Conservation (phyloP, 1,140 invertebrate species). For the Drepana arcuata region DNA sequence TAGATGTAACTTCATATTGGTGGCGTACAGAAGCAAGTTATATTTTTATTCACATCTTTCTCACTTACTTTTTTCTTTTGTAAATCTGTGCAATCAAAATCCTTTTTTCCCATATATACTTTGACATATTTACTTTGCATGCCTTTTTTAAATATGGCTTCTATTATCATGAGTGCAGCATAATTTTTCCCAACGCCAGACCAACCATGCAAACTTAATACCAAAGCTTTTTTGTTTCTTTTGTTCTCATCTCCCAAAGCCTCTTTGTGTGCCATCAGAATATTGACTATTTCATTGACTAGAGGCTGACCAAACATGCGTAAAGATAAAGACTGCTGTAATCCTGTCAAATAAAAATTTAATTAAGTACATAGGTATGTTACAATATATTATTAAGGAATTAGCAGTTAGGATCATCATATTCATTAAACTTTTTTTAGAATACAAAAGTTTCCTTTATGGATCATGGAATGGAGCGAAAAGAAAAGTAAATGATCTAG, state of each 20-base stretch:
- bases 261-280: slow-evolving; percentile 68
- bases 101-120: slow-evolving; percentile 83
- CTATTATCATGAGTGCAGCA: slow-evolving; percentile 85
- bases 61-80: slow-evolving; percentile 50
- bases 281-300: slow-evolving; percentile 69
- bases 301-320: slow-evolving; percentile 80
- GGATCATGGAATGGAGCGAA: too few relatives aligned
- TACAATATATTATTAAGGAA: too few relatives aligned
- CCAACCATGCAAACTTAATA: slow-evolving; percentile 85
- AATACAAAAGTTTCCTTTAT: too few relatives aligned
- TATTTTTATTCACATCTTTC: too few relatives aligned
- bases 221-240: slow-evolving; percentile 77
- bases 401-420: too few relatives aligned
- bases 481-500: too few relatives aligned
- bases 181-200: slow-evolving; percentile 91
- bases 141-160: slow-evolving; percentile 82
- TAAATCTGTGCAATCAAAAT: slow-evolving; percentile 76
- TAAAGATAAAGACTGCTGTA: slow-evolving; percentile 38
- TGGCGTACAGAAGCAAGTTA: too few relatives aligned
- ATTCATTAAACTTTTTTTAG: too few relatives aligned
- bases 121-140: slow-evolving; percentile 85
- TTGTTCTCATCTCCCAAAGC: slow-evolving; percentile 63
- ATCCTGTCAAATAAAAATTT: slow-evolving; percentile 29
- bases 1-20: too few relatives aligned
- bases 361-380: too few relatives aligned